Evolutionary conservation across 37 sponge, comb jelly and placozoan genomes (phyloP).

Genomic region (Corticium candelabrum): DNA sequence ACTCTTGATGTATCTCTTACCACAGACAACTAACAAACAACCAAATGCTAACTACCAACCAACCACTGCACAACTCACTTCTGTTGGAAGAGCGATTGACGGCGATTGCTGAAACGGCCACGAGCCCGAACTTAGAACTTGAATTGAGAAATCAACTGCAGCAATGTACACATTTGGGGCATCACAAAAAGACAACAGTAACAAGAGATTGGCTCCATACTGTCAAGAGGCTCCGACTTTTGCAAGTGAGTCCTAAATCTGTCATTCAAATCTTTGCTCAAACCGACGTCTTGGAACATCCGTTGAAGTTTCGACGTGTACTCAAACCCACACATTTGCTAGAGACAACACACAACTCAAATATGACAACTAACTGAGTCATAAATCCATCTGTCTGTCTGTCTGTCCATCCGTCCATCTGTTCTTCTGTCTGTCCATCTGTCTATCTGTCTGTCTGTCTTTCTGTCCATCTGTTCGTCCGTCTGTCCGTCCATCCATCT

Average conservation of each 20-base stretch:
- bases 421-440: no score
- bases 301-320: conserved; percentile 95
- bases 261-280: conserved; percentile 89
- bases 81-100: conserved; percentile 57
- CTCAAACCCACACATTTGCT: conserved; percentile 95
- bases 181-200: no score
- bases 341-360: background rate
- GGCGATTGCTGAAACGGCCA: conserved; percentile 90
- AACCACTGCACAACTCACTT: no score
- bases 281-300: conserved; percentile 96
- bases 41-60: no score
- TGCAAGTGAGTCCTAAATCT: conserved; percentile 40
- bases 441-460: no score
- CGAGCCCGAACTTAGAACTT: conserved; percentile 85
- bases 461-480: no score
- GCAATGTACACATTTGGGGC: background rate
- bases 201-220: no score
- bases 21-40: no score
- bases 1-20: no score
- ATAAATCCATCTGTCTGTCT: no score
- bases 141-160: conserved; percentile 74
- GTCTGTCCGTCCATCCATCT: no score
- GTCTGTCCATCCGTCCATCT: no score
- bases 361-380: background rate
- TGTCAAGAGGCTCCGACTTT: conserved; percentile 27